Conservation (phyloP, 2,888 invertebrate species). For the Leptura quadrifasciata region DNA sequence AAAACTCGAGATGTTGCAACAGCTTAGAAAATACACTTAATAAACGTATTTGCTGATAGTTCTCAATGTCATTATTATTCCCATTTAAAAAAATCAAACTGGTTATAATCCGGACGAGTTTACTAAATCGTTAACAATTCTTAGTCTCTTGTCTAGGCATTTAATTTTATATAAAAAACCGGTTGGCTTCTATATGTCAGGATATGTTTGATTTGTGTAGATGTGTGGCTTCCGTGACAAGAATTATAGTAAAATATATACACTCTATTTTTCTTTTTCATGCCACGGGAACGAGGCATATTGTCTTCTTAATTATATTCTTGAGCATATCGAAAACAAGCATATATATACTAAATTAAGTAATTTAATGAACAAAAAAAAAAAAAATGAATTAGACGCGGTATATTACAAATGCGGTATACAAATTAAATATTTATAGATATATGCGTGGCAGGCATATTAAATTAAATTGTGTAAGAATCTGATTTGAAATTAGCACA, state of each 20-base stretch:
- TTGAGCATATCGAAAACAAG: background rate
- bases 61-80: no score
- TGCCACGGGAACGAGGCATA: background rate
- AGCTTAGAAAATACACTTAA: no score
- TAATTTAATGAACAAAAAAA: background rate
- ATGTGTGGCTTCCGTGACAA: constrained; percentile 34
- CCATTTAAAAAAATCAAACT: no score
- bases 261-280: background rate
- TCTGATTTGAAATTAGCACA: background rate
- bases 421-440: background rate
- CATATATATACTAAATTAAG: no score
- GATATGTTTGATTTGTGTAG: constrained; percentile 34
- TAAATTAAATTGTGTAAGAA: background rate
- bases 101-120: no score
- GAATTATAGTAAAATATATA: constrained; percentile 34
- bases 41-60: no score
- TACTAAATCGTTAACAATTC: background rate
- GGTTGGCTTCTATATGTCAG: constrained; percentile 22
- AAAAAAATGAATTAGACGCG: background rate
- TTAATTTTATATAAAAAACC: constrained; percentile 1
- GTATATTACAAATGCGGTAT: background rate
- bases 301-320: background rate
- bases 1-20: no score
- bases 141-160: background rate
- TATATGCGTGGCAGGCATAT: no score